Evolutionary conservation across 1,140 invertebrate genomes (phyloP).

Genomic region (Paraescarpia echinospica): DNA sequence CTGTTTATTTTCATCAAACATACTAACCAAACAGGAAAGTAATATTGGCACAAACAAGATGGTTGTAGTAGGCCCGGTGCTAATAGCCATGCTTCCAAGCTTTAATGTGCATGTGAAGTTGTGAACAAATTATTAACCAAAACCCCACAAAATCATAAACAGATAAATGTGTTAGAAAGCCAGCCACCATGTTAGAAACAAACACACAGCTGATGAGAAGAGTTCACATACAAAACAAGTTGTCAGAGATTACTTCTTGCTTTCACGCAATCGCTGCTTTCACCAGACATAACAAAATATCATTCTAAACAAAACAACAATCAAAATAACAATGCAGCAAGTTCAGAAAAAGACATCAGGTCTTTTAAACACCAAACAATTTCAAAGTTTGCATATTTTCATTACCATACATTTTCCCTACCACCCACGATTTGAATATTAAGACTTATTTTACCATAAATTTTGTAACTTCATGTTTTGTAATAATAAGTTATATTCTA

Average conservation of each 20-base stretch:
- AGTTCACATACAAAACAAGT: neutral
- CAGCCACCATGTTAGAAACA: neutral
- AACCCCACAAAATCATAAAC: neutral
- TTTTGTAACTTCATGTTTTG: too few relatives aligned
- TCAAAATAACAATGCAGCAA: too few relatives aligned
- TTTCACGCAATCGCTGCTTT: neutral
- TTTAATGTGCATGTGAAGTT: neutral
- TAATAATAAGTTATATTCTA: too few relatives aligned
- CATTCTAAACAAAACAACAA: neutral
- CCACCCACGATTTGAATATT: too few relatives aligned
- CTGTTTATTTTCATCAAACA: neutral
- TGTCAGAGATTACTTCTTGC: neutral
- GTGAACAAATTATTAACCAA: neutral
- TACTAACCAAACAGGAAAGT: neutral
- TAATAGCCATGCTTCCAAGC: neutral
- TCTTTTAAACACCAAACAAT: too few relatives aligned
- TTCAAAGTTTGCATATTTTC: too few relatives aligned
- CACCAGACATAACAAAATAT: neutral
- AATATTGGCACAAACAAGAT: neutral
- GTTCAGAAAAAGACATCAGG: too few relatives aligned
- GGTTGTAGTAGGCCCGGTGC: too few relatives aligned
- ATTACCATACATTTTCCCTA: too few relatives aligned
- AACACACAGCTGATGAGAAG: neutral
- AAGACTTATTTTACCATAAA: too few relatives aligned
- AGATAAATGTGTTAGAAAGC: neutral